Evolutionary conservation across 2,888 invertebrate species (phyloP).

Genomic region (Enchytraeus crypticus): DNA sequence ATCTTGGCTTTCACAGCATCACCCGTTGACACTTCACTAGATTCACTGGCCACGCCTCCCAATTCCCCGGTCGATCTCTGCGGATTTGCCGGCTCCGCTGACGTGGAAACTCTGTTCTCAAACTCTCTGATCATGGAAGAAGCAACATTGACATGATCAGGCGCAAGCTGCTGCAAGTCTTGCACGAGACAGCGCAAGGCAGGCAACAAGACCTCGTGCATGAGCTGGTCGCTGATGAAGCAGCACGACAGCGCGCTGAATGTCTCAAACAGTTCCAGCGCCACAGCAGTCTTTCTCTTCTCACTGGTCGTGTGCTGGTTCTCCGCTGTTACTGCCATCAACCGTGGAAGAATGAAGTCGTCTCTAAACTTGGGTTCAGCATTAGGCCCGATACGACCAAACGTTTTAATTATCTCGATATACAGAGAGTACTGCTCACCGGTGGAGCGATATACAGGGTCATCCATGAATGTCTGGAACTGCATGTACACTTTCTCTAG

Average conservation of each 20-base stretch:
- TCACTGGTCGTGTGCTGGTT: conserved; percentile 55
- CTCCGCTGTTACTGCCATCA: conserved; percentile 55
- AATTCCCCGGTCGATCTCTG: too few relatives aligned
- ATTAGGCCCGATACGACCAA: conserved; percentile 57
- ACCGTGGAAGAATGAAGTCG: conserved; percentile 59
- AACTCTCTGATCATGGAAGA: conserved; percentile 46
- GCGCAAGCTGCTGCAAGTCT: conserved; percentile 44
- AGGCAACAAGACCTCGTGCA: conserved; percentile 47
- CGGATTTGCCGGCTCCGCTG: neutral
- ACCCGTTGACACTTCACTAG: neutral
- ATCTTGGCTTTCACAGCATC: conserved; percentile 19
- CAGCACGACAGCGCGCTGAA: conserved; percentile 55
- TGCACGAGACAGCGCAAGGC: conserved; percentile 45
- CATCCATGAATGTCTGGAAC: conserved; percentile 48
- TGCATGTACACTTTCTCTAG: conserved; percentile 50
- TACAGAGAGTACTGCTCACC: conserved; percentile 49
- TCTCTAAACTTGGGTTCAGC: conserved; percentile 57
- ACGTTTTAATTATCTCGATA: conserved; percentile 57
- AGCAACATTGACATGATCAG: conserved; percentile 46
- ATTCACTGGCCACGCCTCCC: neutral
- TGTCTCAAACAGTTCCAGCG: conserved; percentile 58
- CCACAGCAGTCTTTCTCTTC: conserved; percentile 56
- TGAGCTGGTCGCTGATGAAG: conserved; percentile 47
- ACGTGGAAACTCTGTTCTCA: conserved; percentile 23
- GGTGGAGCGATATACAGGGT: conserved; percentile 37